These are phyloP conservation scores for Istiophorus platypterus DNA, from an alignment of 2,113 vertebrate genomes.

Conservation along the genomic window DNA sequence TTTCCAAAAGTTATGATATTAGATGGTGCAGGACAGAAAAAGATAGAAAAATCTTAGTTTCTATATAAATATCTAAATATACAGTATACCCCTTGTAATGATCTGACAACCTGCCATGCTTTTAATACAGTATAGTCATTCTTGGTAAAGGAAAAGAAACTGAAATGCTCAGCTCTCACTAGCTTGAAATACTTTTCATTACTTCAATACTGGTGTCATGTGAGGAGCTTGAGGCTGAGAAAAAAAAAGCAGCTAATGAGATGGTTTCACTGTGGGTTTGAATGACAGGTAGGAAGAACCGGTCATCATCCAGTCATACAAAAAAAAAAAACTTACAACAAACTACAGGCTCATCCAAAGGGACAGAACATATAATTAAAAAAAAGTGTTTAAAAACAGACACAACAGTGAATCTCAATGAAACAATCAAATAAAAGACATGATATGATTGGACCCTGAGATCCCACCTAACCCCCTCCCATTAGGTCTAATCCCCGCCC, in stretches of 20 bases:
- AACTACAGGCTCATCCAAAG: conserved; percentile 51
- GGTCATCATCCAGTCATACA: conserved; percentile 63
- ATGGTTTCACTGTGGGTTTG: conserved; percentile 70
- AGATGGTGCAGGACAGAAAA: conserved; percentile 64
- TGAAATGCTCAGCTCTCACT: conserved; percentile 31
- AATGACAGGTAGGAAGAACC: conserved; percentile 53
- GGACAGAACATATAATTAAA: conserved; percentile 43
- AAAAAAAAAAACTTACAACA: conserved; percentile 11
- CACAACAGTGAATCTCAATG: conserved; percentile 43
- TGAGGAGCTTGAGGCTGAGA: conserved; percentile 51
- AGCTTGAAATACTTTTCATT: conserved; percentile 66
- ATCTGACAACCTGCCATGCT: conserved; percentile 71
- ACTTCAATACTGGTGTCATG: conserved; percentile 69
- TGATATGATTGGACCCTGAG: conserved; percentile 78
- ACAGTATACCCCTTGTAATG: conserved; percentile 76
- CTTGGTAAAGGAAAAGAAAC: conserved; percentile 53
- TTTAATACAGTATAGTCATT: conserved; percentile 70
- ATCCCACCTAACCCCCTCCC: conserved; percentile 58
- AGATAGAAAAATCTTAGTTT: conserved; percentile 77
- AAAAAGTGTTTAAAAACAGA: conserved; percentile 65
- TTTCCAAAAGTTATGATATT: conserved; percentile 57
- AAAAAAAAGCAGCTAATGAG: conserved; percentile 60
- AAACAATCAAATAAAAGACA: conserved; percentile 71
- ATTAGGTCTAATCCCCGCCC: conserved; percentile 49
- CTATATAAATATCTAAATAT: conserved; percentile 87